These are phyloP conservation scores for Thamnaconus septentrionalis DNA, from an alignment of 2,113 vertebrate species.

Conservation along the genomic window DNA sequence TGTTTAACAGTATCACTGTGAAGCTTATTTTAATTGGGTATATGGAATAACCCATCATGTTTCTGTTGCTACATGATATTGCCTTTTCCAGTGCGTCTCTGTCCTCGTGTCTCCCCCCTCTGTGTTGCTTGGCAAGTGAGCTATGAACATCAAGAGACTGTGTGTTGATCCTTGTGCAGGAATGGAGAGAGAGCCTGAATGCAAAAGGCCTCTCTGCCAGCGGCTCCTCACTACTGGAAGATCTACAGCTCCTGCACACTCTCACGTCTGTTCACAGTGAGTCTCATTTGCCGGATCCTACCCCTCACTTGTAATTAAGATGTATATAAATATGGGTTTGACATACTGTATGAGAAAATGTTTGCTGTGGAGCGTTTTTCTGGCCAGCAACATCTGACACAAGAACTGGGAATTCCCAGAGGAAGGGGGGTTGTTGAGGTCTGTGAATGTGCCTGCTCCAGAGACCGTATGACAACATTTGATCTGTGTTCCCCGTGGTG, in stretches of 20 bases:
- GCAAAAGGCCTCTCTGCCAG: conserved; percentile 58
- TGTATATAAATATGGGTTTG: neutral
- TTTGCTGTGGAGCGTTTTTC: too few species aligned
- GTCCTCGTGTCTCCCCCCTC: conserved; percentile 15
- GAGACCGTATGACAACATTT: conserved; percentile 54
- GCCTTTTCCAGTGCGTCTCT: conserved; percentile 47
- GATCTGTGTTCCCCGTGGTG: conserved; percentile 38
- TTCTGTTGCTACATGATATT: conserved; percentile 27
- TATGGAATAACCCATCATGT: conserved; percentile 35
- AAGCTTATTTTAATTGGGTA: conserved; percentile 39
- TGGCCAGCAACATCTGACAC: too few species aligned
- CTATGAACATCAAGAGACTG: conserved; percentile 64
- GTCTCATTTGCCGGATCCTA: neutral
- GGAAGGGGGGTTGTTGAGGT: conserved; percentile 7
- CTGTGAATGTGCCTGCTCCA: conserved; percentile 38
- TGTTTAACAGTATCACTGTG: conserved; percentile 26
- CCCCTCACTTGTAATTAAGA: conserved; percentile 30
- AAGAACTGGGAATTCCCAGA: too few species aligned
- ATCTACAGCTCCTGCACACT: conserved; percentile 51
- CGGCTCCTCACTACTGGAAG: conserved; percentile 51
- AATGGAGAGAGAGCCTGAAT: conserved; percentile 66
- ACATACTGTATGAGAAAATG: too few species aligned
- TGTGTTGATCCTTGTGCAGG: conserved; percentile 68
- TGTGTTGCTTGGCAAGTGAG: conserved; percentile 44
- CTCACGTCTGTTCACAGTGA: conserved; percentile 59